phyloP scores from a whole-genome alignment of 2,797 vertebrate species.

The Paedocypris micromegethes region DNA sequence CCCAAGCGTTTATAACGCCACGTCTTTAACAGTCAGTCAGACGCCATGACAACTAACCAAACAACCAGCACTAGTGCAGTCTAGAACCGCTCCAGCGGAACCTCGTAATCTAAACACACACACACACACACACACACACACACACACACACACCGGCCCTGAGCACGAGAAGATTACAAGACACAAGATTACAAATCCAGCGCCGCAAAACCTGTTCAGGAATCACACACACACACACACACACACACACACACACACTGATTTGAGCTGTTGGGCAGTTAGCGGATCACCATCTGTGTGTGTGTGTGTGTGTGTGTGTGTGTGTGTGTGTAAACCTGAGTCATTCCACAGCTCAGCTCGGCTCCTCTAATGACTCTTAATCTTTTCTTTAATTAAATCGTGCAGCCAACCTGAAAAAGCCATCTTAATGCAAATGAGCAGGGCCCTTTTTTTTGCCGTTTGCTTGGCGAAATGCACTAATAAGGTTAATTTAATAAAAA shows the following conservation, averaged over 20 bases:
- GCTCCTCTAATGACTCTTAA: slow-evolving; percentile 99
- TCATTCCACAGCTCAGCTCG: slow-evolving; percentile 99
- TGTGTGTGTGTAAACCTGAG: slow-evolving; percentile 99
- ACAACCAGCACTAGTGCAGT: too few relatives aligned
- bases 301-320: slow-evolving; percentile 65
- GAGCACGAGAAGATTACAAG: too few relatives aligned
- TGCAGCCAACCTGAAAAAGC: slow-evolving; percentile 99
- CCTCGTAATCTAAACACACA: too few relatives aligned
- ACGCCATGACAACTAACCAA: too few relatives aligned
- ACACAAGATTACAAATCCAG: too few relatives aligned
- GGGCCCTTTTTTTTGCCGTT: slow-evolving; percentile 91
- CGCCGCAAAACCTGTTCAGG: too few relatives aligned
- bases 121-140: too few relatives aligned
- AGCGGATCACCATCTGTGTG: slow-evolving; percentile 99
- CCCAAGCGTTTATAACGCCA: too few relatives aligned
- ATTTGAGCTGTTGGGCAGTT: slow-evolving; percentile 99
- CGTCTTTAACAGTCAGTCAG: too few relatives aligned
- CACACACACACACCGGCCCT: too few relatives aligned
- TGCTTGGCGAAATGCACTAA: slow-evolving; percentile 99
- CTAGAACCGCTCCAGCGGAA: too few relatives aligned
- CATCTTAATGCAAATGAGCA: slow-evolving; percentile 99
- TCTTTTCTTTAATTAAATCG: slow-evolving; percentile 99
- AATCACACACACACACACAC: slow-evolving; percentile 53
- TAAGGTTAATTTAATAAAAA: slow-evolving; percentile 99
- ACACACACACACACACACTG: slow-evolving; percentile 99